These are phyloP conservation scores for Hirtodrosophila cameraria DNA, from an alignment of 2,888 invertebrate genomes.

Conservation along the genomic window DNA sequence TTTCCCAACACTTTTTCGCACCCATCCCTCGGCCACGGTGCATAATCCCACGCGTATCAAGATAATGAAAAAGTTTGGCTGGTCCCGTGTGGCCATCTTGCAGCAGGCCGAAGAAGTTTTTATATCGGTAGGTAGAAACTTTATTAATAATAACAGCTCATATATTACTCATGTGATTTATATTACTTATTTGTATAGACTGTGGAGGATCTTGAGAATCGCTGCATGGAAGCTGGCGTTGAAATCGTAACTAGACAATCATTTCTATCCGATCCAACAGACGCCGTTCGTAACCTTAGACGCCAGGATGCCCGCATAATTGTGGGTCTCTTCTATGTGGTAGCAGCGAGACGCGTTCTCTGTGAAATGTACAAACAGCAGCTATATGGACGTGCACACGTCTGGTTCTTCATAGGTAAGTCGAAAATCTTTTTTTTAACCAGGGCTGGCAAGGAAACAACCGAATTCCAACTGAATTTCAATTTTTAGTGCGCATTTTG, in stretches of 20 bases:
- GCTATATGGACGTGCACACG: slow-evolving; percentile 97
- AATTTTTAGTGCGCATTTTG: no score
- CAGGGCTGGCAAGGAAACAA: no score
- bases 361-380: slow-evolving; percentile 98
- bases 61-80: slow-evolving; percentile 97
- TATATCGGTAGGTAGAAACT: slow-evolving; percentile 89
- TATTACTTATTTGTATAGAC: slow-evolving; percentile 88
- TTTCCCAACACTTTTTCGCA: slow-evolving; percentile 98
- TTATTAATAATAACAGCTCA: background rate
- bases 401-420: slow-evolving; percentile 99
- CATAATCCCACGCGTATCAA: slow-evolving; percentile 99
- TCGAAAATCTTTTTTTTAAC: background rate
- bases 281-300: slow-evolving; percentile 96
- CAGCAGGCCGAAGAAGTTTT: slow-evolving; percentile 99
- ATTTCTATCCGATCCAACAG: slow-evolving; percentile 97
- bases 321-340: slow-evolving; percentile 99
- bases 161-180: slow-evolving; percentile 13
- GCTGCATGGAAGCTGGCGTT: slow-evolving; percentile 95
- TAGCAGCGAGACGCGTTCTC: slow-evolving; percentile 96
- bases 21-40: slow-evolving; percentile 99
- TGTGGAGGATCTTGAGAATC: slow-evolving; percentile 97
- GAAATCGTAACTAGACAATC: slow-evolving; percentile 98
- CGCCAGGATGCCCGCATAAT: slow-evolving; percentile 99
- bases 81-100: slow-evolving; percentile 98
- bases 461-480: no score